Percentiles rank a stretch among this genome's conserved stretches.
phyloP scores from a whole-genome alignment of 2,797 vertebrate genomes.

The Babyrousa celebensis region DNA sequence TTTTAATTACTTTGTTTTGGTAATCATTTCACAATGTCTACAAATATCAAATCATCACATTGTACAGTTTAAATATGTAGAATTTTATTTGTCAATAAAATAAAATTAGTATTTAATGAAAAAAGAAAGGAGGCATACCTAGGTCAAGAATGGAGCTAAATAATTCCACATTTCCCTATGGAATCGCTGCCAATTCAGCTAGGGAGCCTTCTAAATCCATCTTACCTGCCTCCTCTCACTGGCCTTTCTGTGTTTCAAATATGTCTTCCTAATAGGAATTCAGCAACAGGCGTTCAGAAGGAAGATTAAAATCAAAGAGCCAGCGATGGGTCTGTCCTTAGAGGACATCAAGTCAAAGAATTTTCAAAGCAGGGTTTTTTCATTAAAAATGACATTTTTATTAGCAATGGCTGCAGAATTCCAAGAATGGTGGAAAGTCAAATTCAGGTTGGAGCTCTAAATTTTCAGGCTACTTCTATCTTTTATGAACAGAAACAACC shows the following conservation, averaged over 20 bases:
- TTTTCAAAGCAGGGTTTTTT: neutral
- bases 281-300: neutral
- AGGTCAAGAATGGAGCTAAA: neutral
- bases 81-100: neutral
- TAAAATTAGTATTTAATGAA: neutral
- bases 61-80: neutral
- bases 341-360: neutral
- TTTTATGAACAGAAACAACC: neutral
- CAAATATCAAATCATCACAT: neutral
- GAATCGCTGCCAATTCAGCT: neutral
- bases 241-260: neutral
- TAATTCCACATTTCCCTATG: neutral
- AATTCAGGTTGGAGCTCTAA: neutral
- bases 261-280: neutral
- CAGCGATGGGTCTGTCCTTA: neutral
- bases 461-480: neutral
- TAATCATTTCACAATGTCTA: rapidly evolving
- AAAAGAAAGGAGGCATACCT: neutral
- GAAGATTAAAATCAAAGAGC: neutral
- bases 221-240: neutral
- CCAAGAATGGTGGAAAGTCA: neutral
- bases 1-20: neutral
- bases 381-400: neutral
- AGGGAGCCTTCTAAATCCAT: neutral
- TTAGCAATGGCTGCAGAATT: neutral